Evolutionary conservation across 2,113 vertebrate species (phyloP).

Genomic region (Haplochromis burtoni): DNA sequence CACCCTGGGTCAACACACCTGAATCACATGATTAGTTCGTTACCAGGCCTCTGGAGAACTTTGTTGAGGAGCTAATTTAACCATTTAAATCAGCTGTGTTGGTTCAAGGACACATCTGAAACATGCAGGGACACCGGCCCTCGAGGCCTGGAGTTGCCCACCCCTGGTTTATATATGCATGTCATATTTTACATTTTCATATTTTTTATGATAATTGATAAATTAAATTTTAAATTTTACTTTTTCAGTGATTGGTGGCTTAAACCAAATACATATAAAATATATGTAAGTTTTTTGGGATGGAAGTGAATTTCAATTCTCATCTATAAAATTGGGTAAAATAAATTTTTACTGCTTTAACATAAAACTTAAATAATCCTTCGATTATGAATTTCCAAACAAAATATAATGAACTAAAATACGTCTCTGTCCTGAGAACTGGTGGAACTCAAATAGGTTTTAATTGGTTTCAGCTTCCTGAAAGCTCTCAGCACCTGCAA

Average conservation of each 20-base stretch:
- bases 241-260: rapidly evolving
- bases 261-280: not conserved
- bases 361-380: not conserved
- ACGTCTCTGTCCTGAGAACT: rapidly evolving
- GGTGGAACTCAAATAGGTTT: not conserved
- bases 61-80: rapidly evolving
- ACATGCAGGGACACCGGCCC: rapidly evolving
- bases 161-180: not conserved
- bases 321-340: not conserved
- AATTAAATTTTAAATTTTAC: rapidly evolving
- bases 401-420: not conserved
- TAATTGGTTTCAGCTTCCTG: not conserved
- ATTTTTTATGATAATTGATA: not conserved
- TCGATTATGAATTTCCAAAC: not conserved
- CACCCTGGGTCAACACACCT: not conserved
- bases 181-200: not conserved
- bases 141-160: not conserved
- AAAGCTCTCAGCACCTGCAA: not conserved
- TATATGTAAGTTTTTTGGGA: rapidly evolving
- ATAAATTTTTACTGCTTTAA: rapidly evolving
- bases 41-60: not conserved
- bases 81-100: not conserved
- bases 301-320: not conserved
- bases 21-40: rapidly evolving
- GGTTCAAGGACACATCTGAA: not conserved